A percentile compares a stretch with the other conserved stretches of the same genome.
These are phyloP conservation scores for Chaetophractus vellerosus DNA, from an alignment of 2,797 vertebrate genomes.

Conservation along the genomic window DNA sequence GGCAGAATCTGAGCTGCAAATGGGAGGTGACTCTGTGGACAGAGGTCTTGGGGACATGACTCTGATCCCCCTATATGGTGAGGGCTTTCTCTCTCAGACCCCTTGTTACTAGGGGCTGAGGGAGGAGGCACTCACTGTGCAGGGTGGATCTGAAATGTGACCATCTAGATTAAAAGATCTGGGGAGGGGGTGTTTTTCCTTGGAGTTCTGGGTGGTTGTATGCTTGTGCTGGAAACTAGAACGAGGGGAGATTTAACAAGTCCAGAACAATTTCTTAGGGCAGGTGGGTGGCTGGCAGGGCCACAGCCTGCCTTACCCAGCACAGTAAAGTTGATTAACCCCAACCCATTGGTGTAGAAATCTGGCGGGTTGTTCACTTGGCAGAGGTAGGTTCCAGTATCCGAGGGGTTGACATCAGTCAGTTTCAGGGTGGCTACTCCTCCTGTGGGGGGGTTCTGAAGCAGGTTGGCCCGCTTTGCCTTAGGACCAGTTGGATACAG, in stretches of 20 bases:
- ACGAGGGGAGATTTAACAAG: background rate
- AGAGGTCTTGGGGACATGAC: background rate
- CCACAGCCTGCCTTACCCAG: conserved; percentile 85
- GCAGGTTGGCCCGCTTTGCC: conserved; percentile 85
- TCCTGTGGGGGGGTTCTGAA: conserved; percentile 87
- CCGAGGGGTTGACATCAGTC: conserved; percentile 81
- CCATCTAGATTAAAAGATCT: background rate
- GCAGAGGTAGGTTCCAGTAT: conserved; percentile 90
- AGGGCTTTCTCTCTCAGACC: background rate
- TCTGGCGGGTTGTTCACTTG: conserved; percentile 90
- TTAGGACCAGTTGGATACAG: conserved; percentile 88
- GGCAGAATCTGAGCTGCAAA: conserved; percentile 1
- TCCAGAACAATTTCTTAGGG: background rate
- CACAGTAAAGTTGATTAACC: conserved; percentile 89
- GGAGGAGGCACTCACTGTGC: background rate
- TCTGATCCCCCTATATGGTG: conserved; percentile 13
- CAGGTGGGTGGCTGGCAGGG: background rate
- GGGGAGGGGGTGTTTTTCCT: background rate
- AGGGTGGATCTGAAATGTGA: background rate
- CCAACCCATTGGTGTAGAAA: conserved; percentile 88
- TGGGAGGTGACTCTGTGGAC: background rate
- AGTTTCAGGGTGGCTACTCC: conserved; percentile 89
- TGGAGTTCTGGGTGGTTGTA: background rate
- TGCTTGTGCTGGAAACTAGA: background rate
- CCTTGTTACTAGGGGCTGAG: background rate